phyloP scores from a whole-genome alignment of 1,140 invertebrate species.

The Monomorium pharaonis region DNA sequence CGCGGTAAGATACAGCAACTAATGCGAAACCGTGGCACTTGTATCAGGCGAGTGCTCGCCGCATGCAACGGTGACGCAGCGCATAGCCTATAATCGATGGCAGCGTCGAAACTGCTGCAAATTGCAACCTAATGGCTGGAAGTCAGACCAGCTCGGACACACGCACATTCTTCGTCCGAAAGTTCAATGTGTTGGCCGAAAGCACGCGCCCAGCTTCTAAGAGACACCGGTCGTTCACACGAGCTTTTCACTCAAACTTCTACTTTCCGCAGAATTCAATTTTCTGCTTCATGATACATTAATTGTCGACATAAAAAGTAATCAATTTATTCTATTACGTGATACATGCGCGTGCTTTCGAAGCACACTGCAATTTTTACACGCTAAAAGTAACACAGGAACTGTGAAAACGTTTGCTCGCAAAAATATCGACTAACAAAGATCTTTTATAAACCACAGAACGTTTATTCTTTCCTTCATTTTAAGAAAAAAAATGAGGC shows the following conservation, averaged over 20 bases:
- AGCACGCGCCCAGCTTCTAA: not conserved
- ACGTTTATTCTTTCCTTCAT: not conserved
- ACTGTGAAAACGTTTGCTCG: not conserved
- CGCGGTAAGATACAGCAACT: conserved; percentile 15
- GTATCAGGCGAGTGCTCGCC: not conserved
- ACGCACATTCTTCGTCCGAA: not conserved
- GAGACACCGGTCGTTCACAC: not conserved
- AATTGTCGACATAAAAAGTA: not conserved
- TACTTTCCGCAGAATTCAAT: not conserved
- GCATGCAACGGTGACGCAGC: conserved; percentile 46
- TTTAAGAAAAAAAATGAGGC: not conserved
- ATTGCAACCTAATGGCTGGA: conserved; percentile 35
- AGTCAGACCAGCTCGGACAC: not conserved
- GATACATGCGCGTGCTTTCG: not conserved
- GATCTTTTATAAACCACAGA: not conserved
- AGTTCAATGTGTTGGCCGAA: conserved; percentile 8
- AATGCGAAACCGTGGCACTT: conserved; percentile 23
- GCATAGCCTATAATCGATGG: conserved; percentile 43
- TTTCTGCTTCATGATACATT: not conserved
- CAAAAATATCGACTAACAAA: not conserved
- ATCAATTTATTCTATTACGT: not conserved
- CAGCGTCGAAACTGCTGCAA: conserved; percentile 31
- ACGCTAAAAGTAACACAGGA: not conserved
- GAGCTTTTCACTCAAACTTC: not conserved
- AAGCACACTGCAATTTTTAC: not conserved